Conservation (phyloP, 2,113 vertebrate species). For the Thamnophis sirtalis region DNA sequence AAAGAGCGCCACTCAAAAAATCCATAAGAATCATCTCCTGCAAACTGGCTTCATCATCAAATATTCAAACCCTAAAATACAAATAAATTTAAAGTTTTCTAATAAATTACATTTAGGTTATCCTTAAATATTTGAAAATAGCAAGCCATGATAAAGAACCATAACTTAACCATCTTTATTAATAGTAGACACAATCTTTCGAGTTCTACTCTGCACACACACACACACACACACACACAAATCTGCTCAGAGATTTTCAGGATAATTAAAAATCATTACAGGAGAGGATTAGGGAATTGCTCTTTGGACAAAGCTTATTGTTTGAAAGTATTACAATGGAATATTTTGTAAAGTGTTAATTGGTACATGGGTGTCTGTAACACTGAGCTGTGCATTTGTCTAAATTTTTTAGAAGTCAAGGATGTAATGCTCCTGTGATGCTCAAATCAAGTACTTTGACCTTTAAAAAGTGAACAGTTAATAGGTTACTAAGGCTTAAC, state of each 20-base stretch:
- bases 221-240: background rate
- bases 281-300: background rate
- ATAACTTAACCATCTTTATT: background rate
- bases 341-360: background rate
- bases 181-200: background rate
- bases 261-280: background rate
- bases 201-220: background rate
- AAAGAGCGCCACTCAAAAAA: background rate
- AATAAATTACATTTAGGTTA: background rate
- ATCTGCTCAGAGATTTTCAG: background rate
- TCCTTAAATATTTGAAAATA: background rate
- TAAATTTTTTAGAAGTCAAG: background rate
- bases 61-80: background rate
- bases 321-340: background rate
- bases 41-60: background rate
- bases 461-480: constrained; percentile 19
- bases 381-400: background rate
- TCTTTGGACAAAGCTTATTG: background rate
- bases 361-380: background rate
- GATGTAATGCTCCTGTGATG: background rate
- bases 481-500: constrained; percentile 6
- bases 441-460: background rate
- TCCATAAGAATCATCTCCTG: background rate
- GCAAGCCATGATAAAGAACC: background rate
- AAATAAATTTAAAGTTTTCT: background rate